Evolutionary conservation across 2,888 invertebrate species (phyloP), one percentile per base, ranked within the genome.

Genomic region (Aricia artaxerxes): DNA sequence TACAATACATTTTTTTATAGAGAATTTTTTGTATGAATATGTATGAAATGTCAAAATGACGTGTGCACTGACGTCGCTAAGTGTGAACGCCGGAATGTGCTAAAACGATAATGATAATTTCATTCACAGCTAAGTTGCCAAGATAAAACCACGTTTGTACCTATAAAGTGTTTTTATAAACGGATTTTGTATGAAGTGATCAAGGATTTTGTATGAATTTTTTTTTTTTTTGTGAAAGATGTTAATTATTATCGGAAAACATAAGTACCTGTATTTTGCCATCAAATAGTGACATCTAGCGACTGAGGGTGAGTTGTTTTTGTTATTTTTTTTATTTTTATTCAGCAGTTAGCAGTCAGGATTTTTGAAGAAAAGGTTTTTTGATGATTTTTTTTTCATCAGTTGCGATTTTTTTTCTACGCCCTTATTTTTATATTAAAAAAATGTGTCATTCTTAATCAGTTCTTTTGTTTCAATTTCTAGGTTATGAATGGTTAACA

Each of bases 261-360:
- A 89, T 82, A 83, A 90, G 88, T 89, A 87, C 82, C 82, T 89
- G 85, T 88, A 91, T 86, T 91, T 90, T 76, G 83, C 91, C 79
- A 91, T 91, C 85, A 90, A 91, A 85, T 90, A 91, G 38, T 79
- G 79, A 78, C 77, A 73, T 72, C 60, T 57, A 77, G 73, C 57
- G 77, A 57, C 73, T 73, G 79, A 78, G 81, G 84, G 84, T 84
- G 79, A 82, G 83, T 82, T 73, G 73, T 81, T 79, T 69, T 78
- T 80, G 44, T 76, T 57, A 1, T 11, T 13, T n/a, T 1, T 24
- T 35, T 4, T 31, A 13, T 72, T 78, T 49, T 78, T 13, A 1
- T n/a, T 64, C 31, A 0, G 16, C n/a, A 61, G 44, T 44, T 4
- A 6, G 44, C 44, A 7, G 16, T 13, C 16, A 3, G 16, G 4